Percentiles rank a stretch among this genome's conserved stretches.
Conservation (phyloP, 2,888 invertebrate species). For the Adineta ricciae region DNA sequence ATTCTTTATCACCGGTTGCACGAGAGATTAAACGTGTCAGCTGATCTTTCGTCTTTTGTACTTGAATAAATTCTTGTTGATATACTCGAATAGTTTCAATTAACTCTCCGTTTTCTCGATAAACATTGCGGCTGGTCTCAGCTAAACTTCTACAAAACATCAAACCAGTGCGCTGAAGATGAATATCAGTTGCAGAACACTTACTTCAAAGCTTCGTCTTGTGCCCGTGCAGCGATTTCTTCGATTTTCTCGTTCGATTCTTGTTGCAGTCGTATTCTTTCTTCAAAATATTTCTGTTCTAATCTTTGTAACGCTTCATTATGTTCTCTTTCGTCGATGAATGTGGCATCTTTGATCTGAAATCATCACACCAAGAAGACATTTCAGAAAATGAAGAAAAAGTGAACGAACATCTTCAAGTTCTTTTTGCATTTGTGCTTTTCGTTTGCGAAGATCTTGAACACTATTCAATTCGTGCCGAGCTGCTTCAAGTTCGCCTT, state of each 20-base stretch:
- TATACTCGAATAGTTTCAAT: slow-evolving; percentile 46
- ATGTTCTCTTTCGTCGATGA: slow-evolving; percentile 45
- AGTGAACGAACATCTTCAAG: slow-evolving; percentile 44
- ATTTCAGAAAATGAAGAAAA: too few relatives aligned
- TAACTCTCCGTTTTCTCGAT: slow-evolving; percentile 48
- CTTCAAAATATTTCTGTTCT: slow-evolving; percentile 51
- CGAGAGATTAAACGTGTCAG: slow-evolving; percentile 33
- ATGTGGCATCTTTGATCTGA: slow-evolving; percentile 48
- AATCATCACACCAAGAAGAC: too few relatives aligned
- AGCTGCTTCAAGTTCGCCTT: slow-evolving; percentile 44
- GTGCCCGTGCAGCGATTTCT: slow-evolving; percentile 48
- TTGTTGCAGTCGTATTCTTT: slow-evolving; percentile 49
- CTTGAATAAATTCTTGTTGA: slow-evolving; percentile 43
- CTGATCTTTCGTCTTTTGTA: slow-evolving; percentile 40
- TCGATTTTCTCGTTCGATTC: slow-evolving; percentile 50
- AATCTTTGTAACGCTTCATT: slow-evolving; percentile 43
- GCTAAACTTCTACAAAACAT: slow-evolving; percentile 42
- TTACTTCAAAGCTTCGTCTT: slow-evolving; percentile 48
- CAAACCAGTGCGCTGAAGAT: neutral
- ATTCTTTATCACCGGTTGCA: slow-evolving; percentile 36
- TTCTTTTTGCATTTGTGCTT: slow-evolving; percentile 48
- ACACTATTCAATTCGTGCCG: slow-evolving; percentile 48
- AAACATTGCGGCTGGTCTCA: slow-evolving; percentile 49
- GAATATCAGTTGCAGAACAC: slow-evolving; percentile 28
- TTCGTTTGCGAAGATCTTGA: slow-evolving; percentile 46